Evolutionary conservation across 1,140 invertebrate species (phyloP).

Genomic region (Diorhabda elongata): DNA sequence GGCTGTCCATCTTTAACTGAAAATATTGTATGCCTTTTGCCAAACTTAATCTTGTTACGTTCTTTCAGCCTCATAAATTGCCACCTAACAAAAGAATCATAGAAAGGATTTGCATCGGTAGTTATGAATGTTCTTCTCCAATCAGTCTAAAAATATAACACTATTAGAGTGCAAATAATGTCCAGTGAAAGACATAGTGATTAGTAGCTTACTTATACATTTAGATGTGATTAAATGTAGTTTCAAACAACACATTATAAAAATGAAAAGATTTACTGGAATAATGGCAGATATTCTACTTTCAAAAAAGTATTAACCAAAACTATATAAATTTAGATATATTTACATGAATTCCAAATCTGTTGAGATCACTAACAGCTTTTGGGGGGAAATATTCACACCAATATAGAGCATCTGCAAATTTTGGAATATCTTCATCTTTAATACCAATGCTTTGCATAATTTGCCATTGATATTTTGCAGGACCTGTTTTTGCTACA

Average conservation of each 20-base stretch:
- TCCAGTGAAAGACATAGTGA: too few relatives aligned
- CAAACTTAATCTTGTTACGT: slow-evolving; percentile 89
- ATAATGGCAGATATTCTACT: too few relatives aligned
- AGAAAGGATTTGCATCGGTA: slow-evolving; percentile 96
- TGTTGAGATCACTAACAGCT: slow-evolving; percentile 79
- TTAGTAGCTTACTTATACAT: too few relatives aligned
- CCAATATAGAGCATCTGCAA: slow-evolving; percentile 91
- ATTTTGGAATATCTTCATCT: slow-evolving; percentile 89
- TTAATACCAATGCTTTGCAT: slow-evolving; percentile 89
- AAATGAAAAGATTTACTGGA: too few relatives aligned
- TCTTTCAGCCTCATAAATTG: slow-evolving; percentile 89
- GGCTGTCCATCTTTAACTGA: slow-evolving; percentile 96
- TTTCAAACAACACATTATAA: too few relatives aligned
- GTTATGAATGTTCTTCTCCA: slow-evolving; percentile 97
- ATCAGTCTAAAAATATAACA: slow-evolving; percentile 69
- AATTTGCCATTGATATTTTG: slow-evolving; percentile 99
- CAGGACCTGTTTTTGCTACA: slow-evolving; percentile 82
- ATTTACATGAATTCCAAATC: slow-evolving; percentile 85
- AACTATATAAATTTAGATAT: neutral
- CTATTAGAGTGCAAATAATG: too few relatives aligned
- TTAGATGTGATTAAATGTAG: too few relatives aligned
- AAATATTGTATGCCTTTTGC: slow-evolving; percentile 96
- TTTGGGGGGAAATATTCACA: slow-evolving; percentile 93
- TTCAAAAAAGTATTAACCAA: neutral
- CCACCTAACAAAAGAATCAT: slow-evolving; percentile 97